Conservation (phyloP, 2,113 vertebrate species). For the Rhipidura dahli region DNA sequence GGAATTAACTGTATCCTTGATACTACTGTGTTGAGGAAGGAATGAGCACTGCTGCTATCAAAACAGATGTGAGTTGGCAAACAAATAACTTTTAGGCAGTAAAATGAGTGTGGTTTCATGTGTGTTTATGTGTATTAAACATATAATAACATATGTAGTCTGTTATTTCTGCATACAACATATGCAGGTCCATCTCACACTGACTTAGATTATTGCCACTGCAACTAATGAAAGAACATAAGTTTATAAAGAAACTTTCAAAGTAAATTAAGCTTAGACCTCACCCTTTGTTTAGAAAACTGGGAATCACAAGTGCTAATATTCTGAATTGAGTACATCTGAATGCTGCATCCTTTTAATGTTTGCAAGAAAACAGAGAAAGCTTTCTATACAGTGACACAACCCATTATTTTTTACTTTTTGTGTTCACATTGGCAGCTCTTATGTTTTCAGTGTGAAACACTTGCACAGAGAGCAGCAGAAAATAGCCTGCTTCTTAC, state of each 20-base stretch:
- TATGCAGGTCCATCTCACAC: accelerated
- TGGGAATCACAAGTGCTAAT: background rate
- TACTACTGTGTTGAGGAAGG: background rate
- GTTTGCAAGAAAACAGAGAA: background rate
- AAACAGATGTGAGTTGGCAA: background rate
- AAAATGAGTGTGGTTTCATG: background rate
- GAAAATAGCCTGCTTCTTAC: background rate
- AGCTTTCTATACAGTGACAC: background rate
- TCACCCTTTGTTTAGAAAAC: background rate
- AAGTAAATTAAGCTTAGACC: background rate
- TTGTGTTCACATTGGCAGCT: accelerated
- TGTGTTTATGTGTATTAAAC: background rate
- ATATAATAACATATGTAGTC: background rate
- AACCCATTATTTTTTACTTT: background rate
- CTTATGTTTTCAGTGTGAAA: background rate
- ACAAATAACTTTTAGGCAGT: background rate
- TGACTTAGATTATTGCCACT: background rate
- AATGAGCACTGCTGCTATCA: background rate
- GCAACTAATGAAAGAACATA: background rate
- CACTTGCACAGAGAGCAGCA: background rate
- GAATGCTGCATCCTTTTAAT: background rate
- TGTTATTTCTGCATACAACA: background rate
- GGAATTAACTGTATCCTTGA: background rate
- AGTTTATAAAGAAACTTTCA: background rate
- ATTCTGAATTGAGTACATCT: background rate